These are phyloP conservation scores for Anniella stebbinsi DNA, from an alignment of 2,797 vertebrate species.

Conservation along the genomic window DNA sequence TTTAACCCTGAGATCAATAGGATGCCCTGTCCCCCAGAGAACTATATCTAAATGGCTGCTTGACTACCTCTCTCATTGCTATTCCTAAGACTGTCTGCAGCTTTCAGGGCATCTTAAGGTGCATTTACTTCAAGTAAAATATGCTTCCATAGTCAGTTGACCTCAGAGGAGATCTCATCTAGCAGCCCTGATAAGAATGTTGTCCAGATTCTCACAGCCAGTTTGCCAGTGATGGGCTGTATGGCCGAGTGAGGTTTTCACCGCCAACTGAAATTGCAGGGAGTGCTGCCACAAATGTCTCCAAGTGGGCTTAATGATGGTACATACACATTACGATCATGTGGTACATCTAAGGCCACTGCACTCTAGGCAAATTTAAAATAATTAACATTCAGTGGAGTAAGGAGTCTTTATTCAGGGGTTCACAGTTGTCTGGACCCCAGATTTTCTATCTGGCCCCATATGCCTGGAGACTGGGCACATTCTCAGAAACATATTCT, in stretches of 20 bases:
- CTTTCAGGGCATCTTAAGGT: conserved; percentile 65
- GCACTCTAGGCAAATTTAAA: background rate
- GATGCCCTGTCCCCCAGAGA: conserved; percentile 74
- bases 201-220: background rate
- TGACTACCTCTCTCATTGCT: conserved; percentile 64
- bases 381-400: background rate
- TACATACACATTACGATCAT: background rate
- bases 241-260: background rate
- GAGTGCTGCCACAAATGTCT: background rate
- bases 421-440: background rate
- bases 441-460: background rate
- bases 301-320: background rate
- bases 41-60: conserved; percentile 72
- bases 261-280: background rate
- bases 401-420: background rate
- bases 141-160: conserved; percentile 32
- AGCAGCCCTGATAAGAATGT: conserved; percentile 5
- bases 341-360: background rate
- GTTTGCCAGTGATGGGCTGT: background rate
- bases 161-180: conserved; percentile 59
- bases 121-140: conserved; percentile 52
- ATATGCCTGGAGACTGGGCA: background rate
- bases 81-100: conserved; percentile 60
- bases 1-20: conserved; percentile 73
- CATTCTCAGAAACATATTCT: background rate